Conservation (phyloP, 2,113 vertebrate species). For the Cyprinus carpio region DNA sequence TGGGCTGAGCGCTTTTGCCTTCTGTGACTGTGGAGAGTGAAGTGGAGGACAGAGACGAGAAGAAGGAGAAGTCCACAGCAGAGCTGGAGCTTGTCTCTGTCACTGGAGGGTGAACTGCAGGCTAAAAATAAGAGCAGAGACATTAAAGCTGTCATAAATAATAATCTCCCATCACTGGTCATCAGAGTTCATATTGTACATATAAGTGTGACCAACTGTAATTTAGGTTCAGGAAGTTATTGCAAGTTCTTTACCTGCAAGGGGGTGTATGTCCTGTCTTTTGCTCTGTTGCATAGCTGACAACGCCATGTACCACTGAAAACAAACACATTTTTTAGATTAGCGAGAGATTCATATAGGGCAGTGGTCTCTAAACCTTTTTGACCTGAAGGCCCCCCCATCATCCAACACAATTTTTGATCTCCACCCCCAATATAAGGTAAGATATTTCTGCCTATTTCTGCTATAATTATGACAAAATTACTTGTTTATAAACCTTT, state of each 20-base stretch:
- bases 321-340: not conserved
- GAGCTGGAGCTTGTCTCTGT: conserved; percentile 61
- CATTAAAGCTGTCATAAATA: not conserved
- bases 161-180: not conserved
- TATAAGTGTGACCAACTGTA: no score
- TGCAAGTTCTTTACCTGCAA: conserved; percentile 60
- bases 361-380: no score
- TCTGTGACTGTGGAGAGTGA: conserved; percentile 59
- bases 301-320: conserved; percentile 81
- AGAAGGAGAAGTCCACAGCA: conserved; percentile 66
- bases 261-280: conserved; percentile 55
- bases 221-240: no score
- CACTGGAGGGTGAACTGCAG: conserved; percentile 52
- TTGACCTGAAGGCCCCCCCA: no score
- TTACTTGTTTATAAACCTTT: no score
- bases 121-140: conserved; percentile 37
- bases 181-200: no score
- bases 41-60: conserved; percentile 64
- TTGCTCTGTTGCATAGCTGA: conserved; percentile 64
- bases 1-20: conserved; percentile 47
- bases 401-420: no score
- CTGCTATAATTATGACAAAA: no score
- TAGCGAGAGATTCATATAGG: no score
- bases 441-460: no score
- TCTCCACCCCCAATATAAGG: no score